These are phyloP conservation scores for Beaufortia kweichowensis DNA, from an alignment of 2,113 vertebrate genomes.

Conservation along the genomic window DNA sequence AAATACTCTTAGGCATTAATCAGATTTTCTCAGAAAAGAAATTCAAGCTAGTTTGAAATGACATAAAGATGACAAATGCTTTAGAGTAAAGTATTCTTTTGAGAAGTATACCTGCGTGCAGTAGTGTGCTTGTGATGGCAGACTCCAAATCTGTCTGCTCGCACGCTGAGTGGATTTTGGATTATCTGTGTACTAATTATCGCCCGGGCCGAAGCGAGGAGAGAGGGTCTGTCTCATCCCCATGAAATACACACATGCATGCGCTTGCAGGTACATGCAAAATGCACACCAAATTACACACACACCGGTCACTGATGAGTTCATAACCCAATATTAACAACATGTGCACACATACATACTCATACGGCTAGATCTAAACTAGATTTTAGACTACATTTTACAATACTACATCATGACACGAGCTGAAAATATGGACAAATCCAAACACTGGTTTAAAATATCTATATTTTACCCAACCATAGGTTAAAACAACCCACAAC, in stretches of 20 bases:
- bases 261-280: constrained; percentile 42
- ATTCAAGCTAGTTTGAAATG: too few species aligned
- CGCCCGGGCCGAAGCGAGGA: constrained; percentile 49
- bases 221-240: constrained; percentile 51
- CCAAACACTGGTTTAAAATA: too few species aligned
- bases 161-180: constrained; percentile 55
- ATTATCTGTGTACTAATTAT: constrained; percentile 59
- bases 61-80: neutral
- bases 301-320: neutral
- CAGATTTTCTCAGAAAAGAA: too few species aligned
- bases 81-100: neutral
- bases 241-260: constrained; percentile 47
- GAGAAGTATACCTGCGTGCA: constrained; percentile 36
- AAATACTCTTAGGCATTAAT: too few species aligned
- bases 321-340: neutral
- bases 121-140: constrained; percentile 33
- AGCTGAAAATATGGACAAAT: too few species aligned
- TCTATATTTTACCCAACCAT: too few species aligned
- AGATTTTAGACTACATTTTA: constrained; percentile 6
- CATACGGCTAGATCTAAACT: neutral
- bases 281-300: constrained; percentile 32
- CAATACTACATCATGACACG: neutral
- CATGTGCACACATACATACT: constrained; percentile 1
- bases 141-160: constrained; percentile 47
- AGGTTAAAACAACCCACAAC: too few species aligned